Conservation (phyloP, 37 sponge, comb jelly and placozoan species). For the Mnemiopsis leidyi region DNA sequence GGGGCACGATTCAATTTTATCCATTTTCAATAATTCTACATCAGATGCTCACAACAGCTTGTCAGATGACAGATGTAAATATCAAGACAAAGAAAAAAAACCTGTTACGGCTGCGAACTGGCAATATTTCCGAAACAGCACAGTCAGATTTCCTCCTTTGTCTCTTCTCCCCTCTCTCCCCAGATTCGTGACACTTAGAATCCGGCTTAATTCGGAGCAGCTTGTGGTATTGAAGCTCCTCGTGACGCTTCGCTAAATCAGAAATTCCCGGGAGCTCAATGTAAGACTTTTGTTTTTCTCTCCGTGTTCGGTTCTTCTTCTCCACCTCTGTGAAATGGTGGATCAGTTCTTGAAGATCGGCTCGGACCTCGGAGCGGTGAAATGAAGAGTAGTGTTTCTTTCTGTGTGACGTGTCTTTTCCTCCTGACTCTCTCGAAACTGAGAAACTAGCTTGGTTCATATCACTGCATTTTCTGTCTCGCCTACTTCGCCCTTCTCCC, state of each 20-base stretch:
- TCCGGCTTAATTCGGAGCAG: not conserved
- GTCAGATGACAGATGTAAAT: too few relatives aligned
- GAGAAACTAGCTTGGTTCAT: not conserved
- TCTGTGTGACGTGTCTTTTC: not conserved
- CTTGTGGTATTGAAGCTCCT: not conserved
- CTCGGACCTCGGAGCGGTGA: not conserved
- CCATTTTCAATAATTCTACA: too few relatives aligned
- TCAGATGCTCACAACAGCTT: too few relatives aligned
- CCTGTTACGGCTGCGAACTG: too few relatives aligned
- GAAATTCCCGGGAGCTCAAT: not conserved
- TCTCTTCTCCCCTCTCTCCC: not conserved
- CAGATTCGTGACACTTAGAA: not conserved
- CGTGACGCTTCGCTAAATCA: not conserved
- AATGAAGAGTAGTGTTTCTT: not conserved
- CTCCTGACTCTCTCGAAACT: not conserved
- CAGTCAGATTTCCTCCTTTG: not conserved
- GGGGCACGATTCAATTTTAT: too few relatives aligned
- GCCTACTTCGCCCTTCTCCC: not conserved
- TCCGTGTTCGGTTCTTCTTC: not conserved
- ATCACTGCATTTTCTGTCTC: not conserved
- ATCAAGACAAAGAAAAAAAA: too few relatives aligned
- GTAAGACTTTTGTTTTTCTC: not conserved
- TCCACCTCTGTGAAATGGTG: not conserved
- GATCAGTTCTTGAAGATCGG: not conserved
- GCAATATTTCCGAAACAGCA: too few relatives aligned